These are phyloP conservation scores for Sarcophaga rosellei DNA, from an alignment of 2,888 invertebrate species.

Conservation along the genomic window DNA sequence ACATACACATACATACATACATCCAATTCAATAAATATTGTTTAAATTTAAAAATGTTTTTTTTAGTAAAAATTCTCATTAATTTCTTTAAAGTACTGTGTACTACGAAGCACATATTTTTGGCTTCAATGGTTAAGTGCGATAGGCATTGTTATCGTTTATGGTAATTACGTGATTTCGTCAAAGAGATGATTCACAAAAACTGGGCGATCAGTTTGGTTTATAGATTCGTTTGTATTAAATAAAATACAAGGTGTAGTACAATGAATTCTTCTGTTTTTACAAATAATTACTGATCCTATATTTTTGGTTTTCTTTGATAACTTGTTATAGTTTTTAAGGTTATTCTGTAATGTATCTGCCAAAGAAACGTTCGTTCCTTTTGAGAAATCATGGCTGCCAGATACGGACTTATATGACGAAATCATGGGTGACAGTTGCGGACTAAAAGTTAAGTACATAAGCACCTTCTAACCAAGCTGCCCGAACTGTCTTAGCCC, in stretches of 20 bases:
- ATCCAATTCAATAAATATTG: neutral
- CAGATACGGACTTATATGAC: too few relatives aligned
- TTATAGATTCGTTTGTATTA: neutral
- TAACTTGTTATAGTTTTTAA: too few relatives aligned
- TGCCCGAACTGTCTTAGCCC: too few relatives aligned
- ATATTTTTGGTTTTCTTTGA: too few relatives aligned
- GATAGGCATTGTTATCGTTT: conserved; percentile 7
- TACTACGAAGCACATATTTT: neutral
- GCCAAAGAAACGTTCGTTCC: too few relatives aligned
- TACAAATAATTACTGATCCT: neutral
- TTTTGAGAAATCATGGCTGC: too few relatives aligned
- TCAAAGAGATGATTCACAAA: conserved; percentile 34
- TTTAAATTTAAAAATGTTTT: conserved; percentile 19
- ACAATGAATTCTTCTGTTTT: neutral
- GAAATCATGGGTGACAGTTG: too few relatives aligned
- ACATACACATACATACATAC: neutral
- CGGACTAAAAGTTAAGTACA: too few relatives aligned
- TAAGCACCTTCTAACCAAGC: too few relatives aligned
- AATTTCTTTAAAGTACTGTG: conserved; percentile 14
- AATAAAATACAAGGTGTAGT: too few relatives aligned
- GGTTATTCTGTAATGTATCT: too few relatives aligned
- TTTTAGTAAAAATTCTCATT: conserved; percentile 24
- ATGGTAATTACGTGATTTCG: conserved; percentile 48
- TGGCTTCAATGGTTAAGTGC: neutral
- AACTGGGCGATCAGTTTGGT: neutral